A percentile compares a stretch with the other conserved stretches of the same genome.
Conservation (phyloP, 2,797 vertebrate genomes). For the Sparidentex hasta region DNA sequence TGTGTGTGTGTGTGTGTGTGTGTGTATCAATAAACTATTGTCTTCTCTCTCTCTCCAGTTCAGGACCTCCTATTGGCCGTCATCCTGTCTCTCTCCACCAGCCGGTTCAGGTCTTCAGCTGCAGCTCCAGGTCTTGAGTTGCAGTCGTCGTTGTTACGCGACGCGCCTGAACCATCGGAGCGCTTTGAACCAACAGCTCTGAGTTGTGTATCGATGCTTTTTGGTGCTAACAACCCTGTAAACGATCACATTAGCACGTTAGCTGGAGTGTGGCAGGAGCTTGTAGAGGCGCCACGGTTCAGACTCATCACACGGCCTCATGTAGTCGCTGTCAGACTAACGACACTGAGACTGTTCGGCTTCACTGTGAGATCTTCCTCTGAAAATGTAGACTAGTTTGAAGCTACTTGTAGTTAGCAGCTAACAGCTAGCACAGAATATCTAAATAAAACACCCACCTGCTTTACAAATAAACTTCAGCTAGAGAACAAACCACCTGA, state of each 20-base stretch:
- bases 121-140: not conserved
- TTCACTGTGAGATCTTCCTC: not conserved
- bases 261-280: not conserved
- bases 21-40: slow-evolving; percentile 70
- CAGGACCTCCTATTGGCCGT: slow-evolving; percentile 45
- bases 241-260: not conserved
- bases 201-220: not conserved
- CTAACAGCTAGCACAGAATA: not conserved
- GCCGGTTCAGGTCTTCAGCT: slow-evolving; percentile 1
- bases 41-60: slow-evolving; percentile 43
- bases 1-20: slow-evolving; percentile 23
- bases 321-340: not conserved
- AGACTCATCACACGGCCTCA: not conserved
- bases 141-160: not conserved
- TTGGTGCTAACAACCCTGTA: not conserved
- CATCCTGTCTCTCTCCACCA: slow-evolving; percentile 45
- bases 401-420: slow-evolving; percentile 1
- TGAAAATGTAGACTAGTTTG: slow-evolving; percentile 58
- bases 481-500: not conserved
- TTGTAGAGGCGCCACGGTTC: not conserved
- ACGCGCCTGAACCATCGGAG: not conserved
- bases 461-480: not conserved
- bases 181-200: not conserved
- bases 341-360: not conserved
- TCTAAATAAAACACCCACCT: not conserved